Evolutionary conservation across 2,113 vertebrate species (phyloP), one percentile per base, ranked within the genome.

Genomic region (Arvicanthis niloticus): DNA sequence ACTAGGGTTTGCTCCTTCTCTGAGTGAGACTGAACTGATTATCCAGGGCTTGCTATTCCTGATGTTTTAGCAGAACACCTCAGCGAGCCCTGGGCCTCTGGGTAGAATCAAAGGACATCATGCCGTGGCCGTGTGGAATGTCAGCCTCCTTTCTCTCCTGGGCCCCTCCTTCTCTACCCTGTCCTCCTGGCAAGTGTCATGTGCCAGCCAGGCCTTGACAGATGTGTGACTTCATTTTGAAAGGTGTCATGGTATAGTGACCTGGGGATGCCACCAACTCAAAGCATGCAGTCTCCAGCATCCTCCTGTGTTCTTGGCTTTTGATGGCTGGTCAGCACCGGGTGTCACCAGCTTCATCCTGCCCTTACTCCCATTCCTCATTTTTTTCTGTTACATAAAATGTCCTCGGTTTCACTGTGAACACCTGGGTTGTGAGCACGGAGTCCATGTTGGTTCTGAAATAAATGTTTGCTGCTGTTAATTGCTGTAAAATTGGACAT

Each of bases 91-190:
- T 24, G 0, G 0, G 9, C 34, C 6, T 3, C 67, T 67, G 76
- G 29, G 19, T 26, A 22, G 67, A 15, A 1, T 0, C 1, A 1
- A 15, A 3, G n/a, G 19, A 5, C 0, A 0, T 19, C 58, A 12
- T 17, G 0, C 60, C 11, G 7, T 4, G 76, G 31, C 3, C 7
- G 26, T 48, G 5, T 48, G n/a, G 29, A 16, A 56, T 10, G 0
- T 7, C 11, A 13, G 2, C 4, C 2, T n/a, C 42, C 70, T 26
- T 22, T 40, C 77, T 51, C n/a, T 19, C 62, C 51, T 1, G 75
- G 15, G 40, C 5, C 5, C 29, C 42, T 3, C 0, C 2, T 12
- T 24, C 16, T 51, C 4, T 10, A 7, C 40, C 3, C 10, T 5
- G 0, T 13, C 26, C 10, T 19, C 12, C 11, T 72, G 21, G 4